Base-by-base conservation (phyloP, 1,140 invertebrate species). In the Rhagoletis pomonella region DNA sequence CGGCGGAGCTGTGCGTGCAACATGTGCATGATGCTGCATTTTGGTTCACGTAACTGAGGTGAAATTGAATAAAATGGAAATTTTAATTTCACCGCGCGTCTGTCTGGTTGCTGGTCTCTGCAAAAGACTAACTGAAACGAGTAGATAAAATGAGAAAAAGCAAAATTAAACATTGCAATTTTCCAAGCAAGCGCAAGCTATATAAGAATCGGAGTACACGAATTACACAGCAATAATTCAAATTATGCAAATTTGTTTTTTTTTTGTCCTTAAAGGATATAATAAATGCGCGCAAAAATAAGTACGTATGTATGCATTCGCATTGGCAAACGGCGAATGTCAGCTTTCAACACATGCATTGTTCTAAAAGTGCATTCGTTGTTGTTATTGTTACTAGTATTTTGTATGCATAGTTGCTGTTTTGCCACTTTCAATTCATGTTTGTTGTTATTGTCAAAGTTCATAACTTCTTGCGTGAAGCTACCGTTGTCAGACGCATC, bases 1-100 rank as follows among this genome's bases (percentile, higher is more conserved):
- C 12, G 59, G 59, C 3, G 59, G 59, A 10, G 84, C 84, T 44
- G 84, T 42, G 7, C 84, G 84, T 60, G 84, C 55, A 9, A 62
- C 58, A 85, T 85, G 84, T 62, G 84, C 59, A 85, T 85, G 84
- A 60, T 85, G 84, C 29, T 85, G 84, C 84, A 85, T 85, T 12
- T 44, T 85, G 14, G 17, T 62, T 4, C n/a, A 14, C 7, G 60
- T 10, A 55, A 55, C 3, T 17, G 67, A 6, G 44, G 67, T 73
- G 67, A 10, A 44, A 44, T 42, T 73, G 3, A 5, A 42, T 73
- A 14, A 44, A 73, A 17, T 44, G 44, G 44, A 10, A 17, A 12
- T 55, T 19, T 3, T 55, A 3, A n/a, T n/a, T 19, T 10, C n/a
- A 17, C 19, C 17, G 2, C 17, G 6, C 6, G 42, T n/a, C 4